Evolutionary conservation across 2,113 vertebrate genomes (phyloP).

Genomic region (Vidua macroura): DNA sequence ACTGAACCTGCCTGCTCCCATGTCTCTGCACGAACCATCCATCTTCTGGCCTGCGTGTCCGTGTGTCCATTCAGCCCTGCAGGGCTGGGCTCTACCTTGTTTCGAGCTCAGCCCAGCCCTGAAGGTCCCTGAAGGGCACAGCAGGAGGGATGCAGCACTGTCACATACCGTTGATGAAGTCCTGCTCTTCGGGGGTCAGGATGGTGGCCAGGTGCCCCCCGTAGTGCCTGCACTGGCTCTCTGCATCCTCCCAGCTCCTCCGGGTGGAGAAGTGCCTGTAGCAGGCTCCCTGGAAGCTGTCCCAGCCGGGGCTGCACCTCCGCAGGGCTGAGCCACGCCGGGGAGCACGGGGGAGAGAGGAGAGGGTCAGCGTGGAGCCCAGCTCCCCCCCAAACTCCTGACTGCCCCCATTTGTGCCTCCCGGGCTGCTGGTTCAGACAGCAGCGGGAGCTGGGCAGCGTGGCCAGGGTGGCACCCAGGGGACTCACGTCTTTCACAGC

Average conservation of each 20-base stretch:
- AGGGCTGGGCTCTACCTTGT: neutral
- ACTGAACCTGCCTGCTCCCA: rapidly evolving
- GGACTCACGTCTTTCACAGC: slow-evolving; percentile 85
- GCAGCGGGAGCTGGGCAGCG: neutral
- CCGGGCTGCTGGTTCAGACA: neutral
- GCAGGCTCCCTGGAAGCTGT: slow-evolving; percentile 89
- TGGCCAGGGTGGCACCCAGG: rapidly evolving
- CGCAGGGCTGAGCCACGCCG: slow-evolving; percentile 70
- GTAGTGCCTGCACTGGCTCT: slow-evolving; percentile 82
- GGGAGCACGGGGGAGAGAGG: neutral
- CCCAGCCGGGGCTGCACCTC: slow-evolving; percentile 85
- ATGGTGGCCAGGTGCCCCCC: slow-evolving; percentile 89
- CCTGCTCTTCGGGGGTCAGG: slow-evolving; percentile 89
- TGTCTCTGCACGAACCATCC: rapidly evolving
- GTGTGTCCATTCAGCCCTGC: rapidly evolving
- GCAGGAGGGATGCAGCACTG: rapidly evolving
- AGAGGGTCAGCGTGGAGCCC: neutral
- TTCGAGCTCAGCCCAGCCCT: rapidly evolving
- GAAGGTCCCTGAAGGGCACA: neutral
- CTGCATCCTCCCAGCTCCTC: slow-evolving; percentile 90
- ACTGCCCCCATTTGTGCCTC: neutral
- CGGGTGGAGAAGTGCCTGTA: slow-evolving; percentile 87
- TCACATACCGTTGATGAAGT: slow-evolving; percentile 85
- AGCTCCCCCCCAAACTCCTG: neutral
- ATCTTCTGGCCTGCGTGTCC: rapidly evolving